These are phyloP conservation scores for Petroica traversi DNA, from an alignment of 2,113 vertebrate genomes.

Conservation along the genomic window DNA sequence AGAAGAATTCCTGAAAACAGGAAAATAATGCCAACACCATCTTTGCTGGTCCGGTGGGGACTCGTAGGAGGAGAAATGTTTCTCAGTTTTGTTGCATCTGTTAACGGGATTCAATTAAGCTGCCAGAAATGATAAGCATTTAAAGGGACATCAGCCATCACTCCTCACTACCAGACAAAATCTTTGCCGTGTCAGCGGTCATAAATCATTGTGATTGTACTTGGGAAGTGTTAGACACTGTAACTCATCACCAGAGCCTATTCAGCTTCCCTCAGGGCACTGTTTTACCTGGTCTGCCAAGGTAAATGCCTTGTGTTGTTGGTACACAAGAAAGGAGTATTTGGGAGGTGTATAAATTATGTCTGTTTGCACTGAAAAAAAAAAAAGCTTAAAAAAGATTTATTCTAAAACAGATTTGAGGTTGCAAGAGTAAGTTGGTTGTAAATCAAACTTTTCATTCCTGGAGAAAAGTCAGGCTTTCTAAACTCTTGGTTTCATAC, in stretches of 20 bases:
- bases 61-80: background rate
- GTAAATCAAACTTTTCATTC: background rate
- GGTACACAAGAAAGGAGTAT: background rate
- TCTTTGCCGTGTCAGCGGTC: slow-evolving; percentile 16
- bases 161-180: slow-evolving; percentile 48
- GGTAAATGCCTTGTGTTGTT: background rate
- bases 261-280: background rate
- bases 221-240: background rate
- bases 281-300: background rate
- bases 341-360: background rate
- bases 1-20: background rate
- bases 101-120: slow-evolving; percentile 33
- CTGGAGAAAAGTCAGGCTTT: background rate
- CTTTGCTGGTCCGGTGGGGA: background rate
- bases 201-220: slow-evolving; percentile 25
- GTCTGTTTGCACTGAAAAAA: background rate
- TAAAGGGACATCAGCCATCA: slow-evolving; percentile 33
- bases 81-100: background rate
- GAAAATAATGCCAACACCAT: background rate
- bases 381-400: background rate
- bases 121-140: slow-evolving; percentile 29
- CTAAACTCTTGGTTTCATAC: background rate
- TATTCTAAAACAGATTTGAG: background rate
- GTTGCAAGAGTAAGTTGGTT: background rate
- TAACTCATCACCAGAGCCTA: slow-evolving; percentile 31